These are phyloP conservation scores for Synanthedon formicaeformis DNA, from an alignment of 2,888 invertebrate species.

Conservation along the genomic window DNA sequence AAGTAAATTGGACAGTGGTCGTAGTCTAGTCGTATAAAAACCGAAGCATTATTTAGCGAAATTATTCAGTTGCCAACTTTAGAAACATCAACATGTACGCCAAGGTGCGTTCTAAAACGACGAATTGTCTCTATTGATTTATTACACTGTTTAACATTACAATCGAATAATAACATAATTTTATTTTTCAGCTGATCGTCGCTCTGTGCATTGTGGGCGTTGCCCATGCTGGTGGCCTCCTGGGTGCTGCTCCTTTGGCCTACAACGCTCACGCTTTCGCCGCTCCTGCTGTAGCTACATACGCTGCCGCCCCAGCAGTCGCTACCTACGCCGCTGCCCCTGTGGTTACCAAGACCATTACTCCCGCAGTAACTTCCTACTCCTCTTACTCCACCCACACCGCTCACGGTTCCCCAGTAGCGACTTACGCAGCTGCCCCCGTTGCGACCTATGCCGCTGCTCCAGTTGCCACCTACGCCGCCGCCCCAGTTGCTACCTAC, in stretches of 20 bases:
- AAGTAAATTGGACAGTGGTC: constrained; percentile 51
- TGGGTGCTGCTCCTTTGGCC: constrained; percentile 53
- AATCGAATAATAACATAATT: neutral
- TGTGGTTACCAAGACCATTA: constrained; percentile 13
- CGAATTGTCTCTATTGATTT: neutral
- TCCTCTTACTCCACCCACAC: constrained; percentile 35
- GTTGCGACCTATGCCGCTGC: constrained; percentile 24
- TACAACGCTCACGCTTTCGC: constrained; percentile 55
- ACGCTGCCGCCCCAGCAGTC: constrained; percentile 12
- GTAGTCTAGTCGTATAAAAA: constrained; percentile 56
- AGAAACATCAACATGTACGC: constrained; percentile 65
- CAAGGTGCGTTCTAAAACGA: constrained; percentile 32
- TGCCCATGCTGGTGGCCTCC: constrained; percentile 68
- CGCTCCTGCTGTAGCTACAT: constrained; percentile 21
- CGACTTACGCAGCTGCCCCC: constrained; percentile 54
- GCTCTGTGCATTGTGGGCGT: constrained; percentile 72
- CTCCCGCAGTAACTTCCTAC: constrained; percentile 17
- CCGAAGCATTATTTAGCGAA: constrained; percentile 46
- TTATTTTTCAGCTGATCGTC: constrained; percentile 59
- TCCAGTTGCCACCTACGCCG: constrained; percentile 3
- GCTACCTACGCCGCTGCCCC: constrained; percentile 20
- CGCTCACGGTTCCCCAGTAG: constrained; percentile 32
- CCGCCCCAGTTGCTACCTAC: constrained; percentile 10
- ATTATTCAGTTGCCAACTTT: constrained; percentile 67
- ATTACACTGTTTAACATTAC: neutral